These are phyloP conservation scores for Gymnarchus niloticus DNA, from an alignment of 2,113 vertebrate species.

Conservation along the genomic window DNA sequence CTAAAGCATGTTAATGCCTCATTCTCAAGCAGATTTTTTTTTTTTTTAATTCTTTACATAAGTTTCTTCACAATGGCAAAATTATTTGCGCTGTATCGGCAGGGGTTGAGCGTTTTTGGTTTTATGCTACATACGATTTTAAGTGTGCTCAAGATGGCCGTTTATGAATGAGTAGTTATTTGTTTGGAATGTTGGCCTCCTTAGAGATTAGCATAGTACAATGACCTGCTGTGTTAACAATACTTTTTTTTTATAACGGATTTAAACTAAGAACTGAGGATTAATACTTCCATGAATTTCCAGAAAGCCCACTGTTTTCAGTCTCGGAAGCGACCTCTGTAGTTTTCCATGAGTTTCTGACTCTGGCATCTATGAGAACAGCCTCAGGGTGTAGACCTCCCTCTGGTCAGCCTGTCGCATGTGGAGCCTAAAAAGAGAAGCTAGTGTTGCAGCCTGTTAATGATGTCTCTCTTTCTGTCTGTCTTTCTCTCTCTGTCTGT, in stretches of 20 bases:
- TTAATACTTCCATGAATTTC: not conserved
- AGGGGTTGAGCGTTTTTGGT: not conserved
- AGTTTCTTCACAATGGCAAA: not conserved
- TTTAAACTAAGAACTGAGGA: conserved; percentile 13
- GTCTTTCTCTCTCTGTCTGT: not conserved
- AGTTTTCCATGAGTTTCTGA: not conserved
- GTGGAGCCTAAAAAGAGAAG: not conserved
- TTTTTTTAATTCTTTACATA: not conserved
- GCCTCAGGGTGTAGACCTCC: not conserved
- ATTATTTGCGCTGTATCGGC: not conserved
- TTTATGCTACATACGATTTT: not conserved
- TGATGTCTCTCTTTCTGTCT: not conserved
- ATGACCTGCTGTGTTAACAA: conserved; percentile 1
- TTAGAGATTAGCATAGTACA: conserved; percentile 4
- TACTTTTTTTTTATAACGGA: not conserved
- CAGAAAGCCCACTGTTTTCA: not conserved
- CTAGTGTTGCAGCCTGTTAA: not conserved
- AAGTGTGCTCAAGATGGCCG: not conserved
- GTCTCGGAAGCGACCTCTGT: not conserved
- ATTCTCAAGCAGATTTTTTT: not conserved
- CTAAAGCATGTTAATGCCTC: conserved; percentile 15
- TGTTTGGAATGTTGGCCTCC: not conserved
- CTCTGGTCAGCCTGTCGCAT: not conserved
- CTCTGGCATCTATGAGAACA: not conserved
- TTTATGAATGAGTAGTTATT: not conserved